phyloP scores from a whole-genome alignment of 2,113 vertebrate species.

The Crotalus horridus region DNA sequence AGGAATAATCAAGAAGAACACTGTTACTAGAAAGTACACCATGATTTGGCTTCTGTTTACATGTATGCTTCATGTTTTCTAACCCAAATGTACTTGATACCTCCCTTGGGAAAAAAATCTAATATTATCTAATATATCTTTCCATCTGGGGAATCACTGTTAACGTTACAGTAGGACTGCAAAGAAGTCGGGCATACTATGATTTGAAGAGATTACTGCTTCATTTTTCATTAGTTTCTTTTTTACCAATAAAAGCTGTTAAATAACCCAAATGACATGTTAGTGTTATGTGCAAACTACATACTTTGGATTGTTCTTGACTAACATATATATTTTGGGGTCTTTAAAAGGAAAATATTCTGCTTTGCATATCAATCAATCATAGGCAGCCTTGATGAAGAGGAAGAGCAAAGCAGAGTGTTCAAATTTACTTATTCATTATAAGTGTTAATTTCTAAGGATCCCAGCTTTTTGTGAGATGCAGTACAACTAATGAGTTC shows the following conservation, averaged over 20 bases:
- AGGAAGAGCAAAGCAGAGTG: neutral
- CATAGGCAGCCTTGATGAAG: neutral
- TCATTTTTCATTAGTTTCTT: neutral
- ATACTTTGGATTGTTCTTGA: neutral
- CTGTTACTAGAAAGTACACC: neutral
- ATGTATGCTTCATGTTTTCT: neutral
- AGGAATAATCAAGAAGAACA: neutral
- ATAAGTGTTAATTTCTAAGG: neutral
- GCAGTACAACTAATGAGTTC: neutral
- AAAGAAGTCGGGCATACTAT: neutral
- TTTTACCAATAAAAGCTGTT: neutral
- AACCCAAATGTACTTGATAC: neutral
- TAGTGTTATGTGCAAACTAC: neutral
- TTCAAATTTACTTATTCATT: neutral
- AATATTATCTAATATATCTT: neutral
- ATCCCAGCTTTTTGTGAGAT: neutral
- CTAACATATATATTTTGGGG: neutral
- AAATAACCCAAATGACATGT: neutral
- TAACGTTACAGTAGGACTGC: neutral
- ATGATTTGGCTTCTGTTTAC: neutral
- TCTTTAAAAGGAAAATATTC: neutral
- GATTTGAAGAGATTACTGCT: neutral
- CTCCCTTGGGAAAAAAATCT: neutral
- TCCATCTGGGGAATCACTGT: neutral
- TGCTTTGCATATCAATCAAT: neutral